Evolutionary conservation across 2,888 invertebrate species (phyloP).

Genomic region (Hedychridium roseum): DNA sequence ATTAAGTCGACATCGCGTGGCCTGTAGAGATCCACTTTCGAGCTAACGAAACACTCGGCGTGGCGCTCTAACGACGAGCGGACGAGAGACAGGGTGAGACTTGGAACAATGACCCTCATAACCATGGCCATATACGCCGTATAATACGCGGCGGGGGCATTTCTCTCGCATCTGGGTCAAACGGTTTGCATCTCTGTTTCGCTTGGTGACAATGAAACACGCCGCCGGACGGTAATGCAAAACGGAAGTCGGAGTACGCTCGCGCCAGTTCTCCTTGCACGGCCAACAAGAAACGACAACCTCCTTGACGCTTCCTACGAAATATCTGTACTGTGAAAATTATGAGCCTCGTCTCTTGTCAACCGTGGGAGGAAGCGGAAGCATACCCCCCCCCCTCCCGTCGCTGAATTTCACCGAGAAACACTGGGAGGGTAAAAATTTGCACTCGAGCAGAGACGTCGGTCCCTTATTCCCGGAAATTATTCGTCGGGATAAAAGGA

Average conservation of each 20-base stretch:
- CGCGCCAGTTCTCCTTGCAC: no score
- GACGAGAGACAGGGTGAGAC: neutral
- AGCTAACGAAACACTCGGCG: neutral
- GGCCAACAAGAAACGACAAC: constrained; percentile 6
- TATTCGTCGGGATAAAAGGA: no score
- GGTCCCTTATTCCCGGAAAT: no score
- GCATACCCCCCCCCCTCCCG: no score
- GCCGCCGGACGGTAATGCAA: constrained; percentile 45
- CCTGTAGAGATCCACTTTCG: no score
- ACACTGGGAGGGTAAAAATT: no score
- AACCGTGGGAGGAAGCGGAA: no score
- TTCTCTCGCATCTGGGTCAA: constrained; percentile 36
- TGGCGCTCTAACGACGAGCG: neutral
- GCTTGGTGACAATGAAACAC: constrained; percentile 47
- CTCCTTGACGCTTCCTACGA: constrained; percentile 2
- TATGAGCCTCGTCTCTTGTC: no score
- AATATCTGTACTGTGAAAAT: no score
- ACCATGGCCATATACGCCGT: neutral
- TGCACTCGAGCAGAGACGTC: no score
- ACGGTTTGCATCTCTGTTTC: constrained; percentile 41
- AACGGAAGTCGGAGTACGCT: constrained; percentile 40
- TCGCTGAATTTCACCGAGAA: no score
- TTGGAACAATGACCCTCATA: constrained; percentile 4
- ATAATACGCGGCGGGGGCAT: neutral
- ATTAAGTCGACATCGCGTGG: no score